These are phyloP conservation scores for Melanchra persicariae DNA, from an alignment of 2,888 invertebrate genomes.

Conservation along the genomic window DNA sequence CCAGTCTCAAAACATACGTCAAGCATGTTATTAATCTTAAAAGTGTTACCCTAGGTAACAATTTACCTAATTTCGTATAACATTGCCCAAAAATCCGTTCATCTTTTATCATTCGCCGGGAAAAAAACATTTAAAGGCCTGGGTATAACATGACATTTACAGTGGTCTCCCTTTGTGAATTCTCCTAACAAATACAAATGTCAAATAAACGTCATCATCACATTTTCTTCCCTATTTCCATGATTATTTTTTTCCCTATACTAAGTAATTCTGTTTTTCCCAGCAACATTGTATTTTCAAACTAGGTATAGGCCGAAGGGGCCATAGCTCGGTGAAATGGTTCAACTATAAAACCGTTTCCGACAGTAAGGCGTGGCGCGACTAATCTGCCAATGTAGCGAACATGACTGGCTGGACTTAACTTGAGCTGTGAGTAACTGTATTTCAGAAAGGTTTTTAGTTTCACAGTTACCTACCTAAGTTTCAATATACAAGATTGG, in stretches of 20 bases:
- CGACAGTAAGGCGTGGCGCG: slow-evolving; percentile 48
- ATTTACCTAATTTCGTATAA: not conserved
- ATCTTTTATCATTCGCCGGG: not conserved
- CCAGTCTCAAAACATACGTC: too few species aligned
- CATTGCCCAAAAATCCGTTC: not conserved
- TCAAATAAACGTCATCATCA: slow-evolving; percentile 12
- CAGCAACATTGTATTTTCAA: slow-evolving; percentile 31
- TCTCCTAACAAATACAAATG: slow-evolving; percentile 10
- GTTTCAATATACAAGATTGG: too few species aligned
- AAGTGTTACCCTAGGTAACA: too few species aligned
- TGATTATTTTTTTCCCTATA: not conserved
- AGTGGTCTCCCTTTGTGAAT: not conserved
- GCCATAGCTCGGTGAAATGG: slow-evolving; percentile 35
- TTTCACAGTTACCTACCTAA: not conserved
- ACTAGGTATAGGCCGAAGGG: slow-evolving; percentile 17
- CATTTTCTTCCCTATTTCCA: not conserved
- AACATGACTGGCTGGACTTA: slow-evolving; percentile 42
- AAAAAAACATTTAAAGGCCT: not conserved
- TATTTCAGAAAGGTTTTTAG: slow-evolving; percentile 13
- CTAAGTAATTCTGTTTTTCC: not conserved
- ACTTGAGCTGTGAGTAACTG: slow-evolving; percentile 18
- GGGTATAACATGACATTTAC: slow-evolving; percentile 2
- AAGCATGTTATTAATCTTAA: too few species aligned
- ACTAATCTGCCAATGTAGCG: slow-evolving; percentile 40
- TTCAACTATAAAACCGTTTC: slow-evolving; percentile 50